A percentile compares a stretch with the other conserved stretches of the same genome.
Conservation (phyloP, 2,797 vertebrate genomes). For the Hydrophis major region DNA sequence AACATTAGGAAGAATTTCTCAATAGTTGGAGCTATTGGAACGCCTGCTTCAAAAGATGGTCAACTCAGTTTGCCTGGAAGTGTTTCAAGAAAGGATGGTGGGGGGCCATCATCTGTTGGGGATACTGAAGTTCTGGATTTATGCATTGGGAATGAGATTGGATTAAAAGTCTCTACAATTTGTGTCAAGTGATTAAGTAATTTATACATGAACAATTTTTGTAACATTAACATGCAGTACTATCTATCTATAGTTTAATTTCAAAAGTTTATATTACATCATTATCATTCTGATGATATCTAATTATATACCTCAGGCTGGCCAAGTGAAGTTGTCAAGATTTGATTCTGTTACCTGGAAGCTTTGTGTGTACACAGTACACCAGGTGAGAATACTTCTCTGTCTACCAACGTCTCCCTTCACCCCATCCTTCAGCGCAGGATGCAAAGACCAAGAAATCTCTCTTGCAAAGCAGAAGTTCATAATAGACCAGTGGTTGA, state of each 20-base stretch:
- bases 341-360: background rate
- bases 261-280: background rate
- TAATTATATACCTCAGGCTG: background rate
- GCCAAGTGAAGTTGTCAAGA: background rate
- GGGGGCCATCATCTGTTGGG: background rate
- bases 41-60: background rate
- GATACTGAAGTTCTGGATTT: background rate
- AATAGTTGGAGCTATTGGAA: background rate
- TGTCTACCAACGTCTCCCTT: background rate
- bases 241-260: background rate
- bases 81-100: background rate
- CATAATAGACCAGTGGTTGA: background rate
- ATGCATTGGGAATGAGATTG: background rate
- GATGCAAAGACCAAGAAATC: background rate
- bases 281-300: background rate
- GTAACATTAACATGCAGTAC: background rate
- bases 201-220: background rate
- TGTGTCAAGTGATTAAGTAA: background rate
- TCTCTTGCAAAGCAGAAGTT: background rate
- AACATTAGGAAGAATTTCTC: background rate
- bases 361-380: background rate
- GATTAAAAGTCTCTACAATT: background rate
- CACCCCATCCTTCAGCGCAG: background rate
- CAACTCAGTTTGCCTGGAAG: background rate
- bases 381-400: background rate